phyloP scores from a whole-genome alignment of 2,888 invertebrate species.

The Leptopilina syphax region DNA sequence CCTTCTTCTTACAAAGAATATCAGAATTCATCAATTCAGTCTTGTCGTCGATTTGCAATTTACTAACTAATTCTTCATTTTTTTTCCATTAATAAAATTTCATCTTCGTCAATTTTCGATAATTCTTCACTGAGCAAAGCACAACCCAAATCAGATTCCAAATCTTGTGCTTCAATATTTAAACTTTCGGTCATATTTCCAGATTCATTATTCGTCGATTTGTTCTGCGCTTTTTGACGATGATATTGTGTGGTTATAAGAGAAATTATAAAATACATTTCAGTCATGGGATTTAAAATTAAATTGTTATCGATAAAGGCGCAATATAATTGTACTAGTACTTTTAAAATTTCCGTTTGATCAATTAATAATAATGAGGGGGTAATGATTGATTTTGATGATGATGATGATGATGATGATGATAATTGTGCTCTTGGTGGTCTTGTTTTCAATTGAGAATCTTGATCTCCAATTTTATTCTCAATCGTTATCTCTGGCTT shows the following conservation, averaged over 20 bases:
- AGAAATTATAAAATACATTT: conserved; percentile 84
- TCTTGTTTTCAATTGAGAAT: conserved; percentile 35
- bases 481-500: conserved; percentile 58
- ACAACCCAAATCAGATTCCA: conserved; percentile 63
- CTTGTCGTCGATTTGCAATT: conserved; percentile 41
- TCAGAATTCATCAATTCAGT: conserved; percentile 27
- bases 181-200: not conserved
- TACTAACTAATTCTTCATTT: conserved; percentile 6
- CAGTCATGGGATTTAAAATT: conserved; percentile 82
- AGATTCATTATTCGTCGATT: not conserved
- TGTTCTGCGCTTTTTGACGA: conserved; percentile 17
- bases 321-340: conserved; percentile 80
- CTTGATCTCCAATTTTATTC: conserved; percentile 41
- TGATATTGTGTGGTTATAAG: conserved; percentile 79
- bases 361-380: conserved; percentile 78
- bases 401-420: conserved; percentile 47
- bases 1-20: not conserved
- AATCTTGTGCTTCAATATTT: conserved; percentile 44
- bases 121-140: conserved; percentile 44
- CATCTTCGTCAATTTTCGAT: conserved; percentile 4
- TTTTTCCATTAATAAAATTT: not conserved
- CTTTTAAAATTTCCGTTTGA: conserved; percentile 78
- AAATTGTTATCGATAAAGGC: conserved; percentile 80
- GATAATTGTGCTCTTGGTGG: conserved; percentile 50
- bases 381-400: conserved; percentile 69